Evolutionary conservation across 2,797 vertebrate species (phyloP).

Genomic region (Etheostoma perlongum): DNA sequence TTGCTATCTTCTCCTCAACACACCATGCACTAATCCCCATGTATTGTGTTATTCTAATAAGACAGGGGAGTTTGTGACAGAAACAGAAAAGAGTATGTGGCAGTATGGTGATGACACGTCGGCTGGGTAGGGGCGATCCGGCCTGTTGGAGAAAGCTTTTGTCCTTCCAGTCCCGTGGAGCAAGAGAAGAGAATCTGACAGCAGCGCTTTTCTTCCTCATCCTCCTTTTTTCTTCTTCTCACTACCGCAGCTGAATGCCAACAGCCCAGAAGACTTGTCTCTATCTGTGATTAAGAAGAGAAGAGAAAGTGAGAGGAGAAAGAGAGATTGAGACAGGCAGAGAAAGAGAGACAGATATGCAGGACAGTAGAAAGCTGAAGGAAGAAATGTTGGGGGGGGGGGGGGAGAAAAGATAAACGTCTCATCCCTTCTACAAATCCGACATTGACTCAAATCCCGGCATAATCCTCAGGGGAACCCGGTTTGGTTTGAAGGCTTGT

Average conservation of each 20-base stretch:
- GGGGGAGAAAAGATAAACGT: slow-evolving; percentile 69
- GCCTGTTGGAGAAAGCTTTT: slow-evolving; percentile 71
- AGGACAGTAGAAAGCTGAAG: slow-evolving; percentile 64
- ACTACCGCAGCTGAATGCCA: slow-evolving; percentile 65
- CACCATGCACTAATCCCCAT: slow-evolving; percentile 66
- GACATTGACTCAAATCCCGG: slow-evolving; percentile 81
- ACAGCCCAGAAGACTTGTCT: slow-evolving; percentile 71
- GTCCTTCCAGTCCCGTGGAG: slow-evolving; percentile 64
- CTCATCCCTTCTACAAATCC: slow-evolving; percentile 81
- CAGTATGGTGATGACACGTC: slow-evolving; percentile 56
- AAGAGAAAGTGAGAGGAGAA: slow-evolving; percentile 52
- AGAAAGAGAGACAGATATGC: slow-evolving; percentile 58
- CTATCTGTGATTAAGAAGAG: slow-evolving; percentile 62
- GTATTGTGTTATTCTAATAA: slow-evolving; percentile 69
- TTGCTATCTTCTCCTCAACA: slow-evolving; percentile 61
- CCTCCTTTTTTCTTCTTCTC: slow-evolving; percentile 29
- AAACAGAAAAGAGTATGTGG: slow-evolving; percentile 49
- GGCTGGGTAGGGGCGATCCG: slow-evolving; percentile 52
- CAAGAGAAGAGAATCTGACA: slow-evolving; percentile 67
- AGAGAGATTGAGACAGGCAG: slow-evolving; percentile 36
- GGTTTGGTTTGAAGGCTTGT: slow-evolving; percentile 78
- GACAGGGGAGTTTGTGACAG: slow-evolving; percentile 53
- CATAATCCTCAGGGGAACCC: slow-evolving; percentile 80
- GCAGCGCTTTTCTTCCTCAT: slow-evolving; percentile 62
- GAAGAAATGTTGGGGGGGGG: slow-evolving; percentile 51